Evolutionary conservation across 2,113 vertebrate genomes (phyloP).

Genomic region (Spea multiplicata): DNA sequence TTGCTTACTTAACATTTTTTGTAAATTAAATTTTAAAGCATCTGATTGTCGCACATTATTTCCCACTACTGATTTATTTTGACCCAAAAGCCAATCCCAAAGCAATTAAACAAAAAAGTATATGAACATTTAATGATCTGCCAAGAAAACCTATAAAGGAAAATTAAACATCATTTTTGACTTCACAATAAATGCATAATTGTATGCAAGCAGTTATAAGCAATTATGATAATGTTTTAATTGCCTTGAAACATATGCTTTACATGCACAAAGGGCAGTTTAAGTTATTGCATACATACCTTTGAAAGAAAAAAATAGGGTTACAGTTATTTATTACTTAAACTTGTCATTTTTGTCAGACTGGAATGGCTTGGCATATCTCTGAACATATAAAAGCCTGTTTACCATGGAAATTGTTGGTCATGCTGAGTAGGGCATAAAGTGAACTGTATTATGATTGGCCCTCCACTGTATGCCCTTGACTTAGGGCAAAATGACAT

Average conservation of each 20-base stretch:
- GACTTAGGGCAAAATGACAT: too few species aligned
- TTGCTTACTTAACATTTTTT: slow-evolving; percentile 11
- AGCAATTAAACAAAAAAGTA: slow-evolving; percentile 13
- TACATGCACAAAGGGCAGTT: too few species aligned
- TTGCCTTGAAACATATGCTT: not conserved
- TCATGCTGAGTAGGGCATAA: too few species aligned
- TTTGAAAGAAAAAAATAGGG: too few species aligned
- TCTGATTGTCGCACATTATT: slow-evolving; percentile 10
- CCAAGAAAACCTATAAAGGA: not conserved
- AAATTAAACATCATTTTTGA: slow-evolving; percentile 1
- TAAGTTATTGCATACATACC: too few species aligned
- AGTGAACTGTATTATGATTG: too few species aligned
- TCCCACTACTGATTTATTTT: slow-evolving; percentile 10
- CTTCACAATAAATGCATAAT: not conserved
- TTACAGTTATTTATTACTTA: too few species aligned
- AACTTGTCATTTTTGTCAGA: too few species aligned
- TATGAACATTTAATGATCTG: slow-evolving; percentile 17
- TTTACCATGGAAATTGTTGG: too few species aligned
- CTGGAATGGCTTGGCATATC: too few species aligned
- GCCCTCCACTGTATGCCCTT: too few species aligned
- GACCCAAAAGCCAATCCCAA: not conserved
- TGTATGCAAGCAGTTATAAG: not conserved
- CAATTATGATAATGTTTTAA: slow-evolving; percentile 6
- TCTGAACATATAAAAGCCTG: too few species aligned
- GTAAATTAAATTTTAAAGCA: slow-evolving; percentile 5